Percentiles rank a stretch among this genome's conserved stretches.
Evolutionary conservation across 2,113 vertebrate species (phyloP).

Genomic region (Pungitius pungitius): DNA sequence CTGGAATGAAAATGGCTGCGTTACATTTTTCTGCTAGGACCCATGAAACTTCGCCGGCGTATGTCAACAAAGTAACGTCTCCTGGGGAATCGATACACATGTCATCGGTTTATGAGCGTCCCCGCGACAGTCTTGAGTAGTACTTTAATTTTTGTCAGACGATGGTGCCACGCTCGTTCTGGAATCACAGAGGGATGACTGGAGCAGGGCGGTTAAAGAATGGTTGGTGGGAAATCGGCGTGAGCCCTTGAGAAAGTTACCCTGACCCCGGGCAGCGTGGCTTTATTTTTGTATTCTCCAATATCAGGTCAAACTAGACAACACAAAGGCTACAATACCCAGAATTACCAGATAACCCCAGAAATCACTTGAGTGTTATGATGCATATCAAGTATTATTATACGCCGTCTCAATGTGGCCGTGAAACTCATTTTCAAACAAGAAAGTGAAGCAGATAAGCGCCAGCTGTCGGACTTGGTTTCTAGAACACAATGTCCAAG

Average conservation of each 20-base stretch:
- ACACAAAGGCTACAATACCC: not conserved
- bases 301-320: too few relatives aligned
- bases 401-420: not conserved
- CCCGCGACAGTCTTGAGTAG: not conserved
- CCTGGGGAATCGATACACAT: conserved; percentile 27
- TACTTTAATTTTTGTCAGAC: not conserved
- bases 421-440: not conserved
- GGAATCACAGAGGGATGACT: conserved; percentile 46
- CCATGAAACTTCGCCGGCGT: not conserved
- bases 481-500: not conserved
- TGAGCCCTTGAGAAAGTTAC: not conserved
- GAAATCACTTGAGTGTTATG: not conserved
- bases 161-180: conserved; percentile 41
- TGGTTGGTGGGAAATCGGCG: not conserved
- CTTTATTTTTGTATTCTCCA: not conserved
- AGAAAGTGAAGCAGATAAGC: not conserved
- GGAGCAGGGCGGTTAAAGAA: not conserved
- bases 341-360: not conserved
- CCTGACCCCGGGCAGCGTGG: too few relatives aligned
- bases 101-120: conserved; percentile 19
- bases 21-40: not conserved
- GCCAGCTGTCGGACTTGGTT: not conserved
- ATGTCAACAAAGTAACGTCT: conserved; percentile 19
- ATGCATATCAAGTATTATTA: not conserved
- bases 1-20: not conserved